Evolutionary conservation across 2,888 invertebrate genomes (phyloP).

Genomic region (Nemurella pictetii): DNA sequence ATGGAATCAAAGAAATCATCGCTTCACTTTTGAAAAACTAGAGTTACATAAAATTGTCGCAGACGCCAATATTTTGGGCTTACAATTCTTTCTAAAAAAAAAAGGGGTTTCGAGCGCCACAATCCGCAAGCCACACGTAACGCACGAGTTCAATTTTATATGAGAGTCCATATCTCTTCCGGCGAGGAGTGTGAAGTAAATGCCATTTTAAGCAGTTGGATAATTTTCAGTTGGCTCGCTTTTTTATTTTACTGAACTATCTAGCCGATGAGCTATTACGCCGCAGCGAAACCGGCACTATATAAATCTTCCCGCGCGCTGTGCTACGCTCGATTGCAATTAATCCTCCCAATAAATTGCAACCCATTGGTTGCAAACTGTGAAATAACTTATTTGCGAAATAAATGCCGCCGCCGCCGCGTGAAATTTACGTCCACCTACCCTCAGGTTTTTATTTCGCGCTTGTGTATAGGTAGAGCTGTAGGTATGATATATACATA

Average conservation of each 20-base stretch:
- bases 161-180: not conserved
- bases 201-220: not conserved
- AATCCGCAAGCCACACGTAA: not conserved
- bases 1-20: too few species aligned
- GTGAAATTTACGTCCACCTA: not conserved
- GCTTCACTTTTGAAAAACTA: too few species aligned
- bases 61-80: not conserved
- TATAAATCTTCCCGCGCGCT: not conserved
- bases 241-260: not conserved
- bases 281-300: not conserved
- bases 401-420: not conserved
- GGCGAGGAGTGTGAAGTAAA: not conserved
- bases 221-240: not conserved
- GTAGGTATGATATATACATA: not conserved
- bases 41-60: not conserved
- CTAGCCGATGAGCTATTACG: not conserved
- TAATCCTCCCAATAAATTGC: not conserved
- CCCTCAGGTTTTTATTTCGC: not conserved
- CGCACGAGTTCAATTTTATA: not conserved
- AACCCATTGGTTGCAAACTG: not conserved
- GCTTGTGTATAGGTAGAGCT: too few species aligned
- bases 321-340: not conserved
- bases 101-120: not conserved
- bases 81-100: not conserved
- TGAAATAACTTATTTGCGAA: not conserved